A percentile compares a stretch with the other conserved stretches of the same genome.
Conservation (phyloP, 2,797 vertebrate species). For the Vireo griseus region DNA sequence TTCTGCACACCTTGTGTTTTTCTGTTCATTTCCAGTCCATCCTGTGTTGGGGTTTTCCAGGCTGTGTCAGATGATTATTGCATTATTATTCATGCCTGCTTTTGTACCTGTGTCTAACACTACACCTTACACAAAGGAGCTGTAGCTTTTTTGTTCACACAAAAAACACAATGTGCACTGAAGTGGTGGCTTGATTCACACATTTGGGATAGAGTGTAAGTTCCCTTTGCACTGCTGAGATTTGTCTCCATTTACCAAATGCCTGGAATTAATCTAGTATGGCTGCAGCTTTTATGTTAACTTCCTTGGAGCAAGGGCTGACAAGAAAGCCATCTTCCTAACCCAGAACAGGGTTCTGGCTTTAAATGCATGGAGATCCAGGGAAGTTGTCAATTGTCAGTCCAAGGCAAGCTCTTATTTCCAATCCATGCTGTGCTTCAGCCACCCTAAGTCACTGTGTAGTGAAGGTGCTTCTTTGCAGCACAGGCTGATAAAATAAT, state of each 20-base stretch:
- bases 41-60: background rate
- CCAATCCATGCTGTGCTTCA: background rate
- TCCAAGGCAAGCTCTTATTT: background rate
- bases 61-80: background rate
- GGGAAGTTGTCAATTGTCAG: background rate
- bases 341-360: background rate
- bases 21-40: background rate
- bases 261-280: background rate
- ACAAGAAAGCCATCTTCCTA: background rate
- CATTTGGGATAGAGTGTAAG: background rate
- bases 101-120: background rate
- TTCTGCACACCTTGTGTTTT: background rate
- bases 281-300: background rate
- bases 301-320: background rate
- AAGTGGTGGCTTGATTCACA: background rate
- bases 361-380: background rate
- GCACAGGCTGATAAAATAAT: background rate
- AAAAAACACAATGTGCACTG: background rate
- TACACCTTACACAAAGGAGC: background rate
- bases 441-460: fast-evolving
- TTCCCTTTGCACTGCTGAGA: background rate
- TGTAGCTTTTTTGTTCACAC: background rate
- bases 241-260: background rate
- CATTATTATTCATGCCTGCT: background rate
- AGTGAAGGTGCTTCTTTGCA: background rate